Evolutionary conservation across 2,888 invertebrate genomes (phyloP), one percentile per base, ranked within the genome.

Genomic region (Agriopis leucophaearia): DNA sequence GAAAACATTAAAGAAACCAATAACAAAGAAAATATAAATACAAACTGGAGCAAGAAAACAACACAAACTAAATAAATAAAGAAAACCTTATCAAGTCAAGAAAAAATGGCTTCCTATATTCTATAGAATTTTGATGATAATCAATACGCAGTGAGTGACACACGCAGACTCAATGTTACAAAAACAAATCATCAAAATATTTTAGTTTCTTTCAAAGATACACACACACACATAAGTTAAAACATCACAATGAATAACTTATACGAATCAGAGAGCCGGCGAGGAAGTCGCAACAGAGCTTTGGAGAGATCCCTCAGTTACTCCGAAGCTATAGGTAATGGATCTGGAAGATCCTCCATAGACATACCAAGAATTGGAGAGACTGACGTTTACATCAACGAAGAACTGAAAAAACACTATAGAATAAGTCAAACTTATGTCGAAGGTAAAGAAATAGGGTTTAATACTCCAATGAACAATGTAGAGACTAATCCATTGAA

Each of bases 341-440:
- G 77, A 0, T 90, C 93, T 0, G 81, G 84, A 0, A 79, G 89
- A 75, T 89, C 90, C 0, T 92, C 92, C 0, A 90, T 92, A 44
- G 92, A 92, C 81, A 92, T 93, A 70, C 91, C 92, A 13, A 84
- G 82, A 40, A 89, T 94, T 0, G 85, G 74, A 0, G 75, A 91
- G 73, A 89, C 91, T 10, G 92, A 93, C 9, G 93, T 94, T 0
- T 94, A 94, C 69, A 81, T 83, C 0, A 94, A 94, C 57, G 93
- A 93, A 74, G 92, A 94, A 71, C 71, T 92, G 0, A 92, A 91
- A 67, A 92, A 91, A 71, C 90, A 93, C 1, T 91, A 86, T 66
- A 81, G 93, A 60, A 92, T 93, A 67, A 92, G 91, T 0, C 93
- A 93, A 78, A 90, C 89, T 0, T 92, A 92, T 48, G 92, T 93